Evolutionary conservation across 2,113 vertebrate genomes (phyloP), one percentile per base, ranked within the genome.

Genomic region (Melozone crissalis): DNA sequence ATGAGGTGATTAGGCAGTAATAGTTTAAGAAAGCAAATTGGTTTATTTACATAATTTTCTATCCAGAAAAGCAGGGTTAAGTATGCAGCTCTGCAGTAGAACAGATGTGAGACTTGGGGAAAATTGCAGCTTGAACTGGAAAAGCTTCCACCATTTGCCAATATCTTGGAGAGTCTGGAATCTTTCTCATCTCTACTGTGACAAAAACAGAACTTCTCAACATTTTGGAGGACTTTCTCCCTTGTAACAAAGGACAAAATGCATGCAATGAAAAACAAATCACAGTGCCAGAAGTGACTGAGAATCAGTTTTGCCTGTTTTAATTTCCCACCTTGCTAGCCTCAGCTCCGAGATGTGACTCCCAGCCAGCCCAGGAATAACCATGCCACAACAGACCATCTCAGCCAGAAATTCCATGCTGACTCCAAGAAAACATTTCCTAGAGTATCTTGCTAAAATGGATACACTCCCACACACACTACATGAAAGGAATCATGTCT

Each of bases 131-230:
- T 41, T 83, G 79, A 90, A 51, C 72, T 95, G 79, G 47, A 89
- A 95, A 90, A 84, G 8, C 43, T 95, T 96, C 83, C 47, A 62
- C 33, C 51, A 57, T 89, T 93, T 93, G 94, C 80, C 91, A 95
- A 1, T 84, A 52, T 92, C 89, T 93, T 84, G 89, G 52, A 93
- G 92, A 90, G 85, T 76, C 62, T 90, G 92, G 92, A 83, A 90
- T 55, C 22, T 74, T 90, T 95, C 84, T 80, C 73, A 51, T 75
- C 52, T 96, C 80, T 55, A 49, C 76, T 94, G 68, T 90, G 86
- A 87, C 90, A 89, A 92, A 95, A 93, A 14, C 65, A 84, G 51
- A 71, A 91, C 74, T 87, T 81, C 61, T 81, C 65, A 89, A 75
- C n/a, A 52, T 69, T 95, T 89, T 94, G 55, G 72, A 95, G 73